These are phyloP conservation scores for Diaperis boleti DNA, from an alignment of 2,888 invertebrate species.

Conservation along the genomic window DNA sequence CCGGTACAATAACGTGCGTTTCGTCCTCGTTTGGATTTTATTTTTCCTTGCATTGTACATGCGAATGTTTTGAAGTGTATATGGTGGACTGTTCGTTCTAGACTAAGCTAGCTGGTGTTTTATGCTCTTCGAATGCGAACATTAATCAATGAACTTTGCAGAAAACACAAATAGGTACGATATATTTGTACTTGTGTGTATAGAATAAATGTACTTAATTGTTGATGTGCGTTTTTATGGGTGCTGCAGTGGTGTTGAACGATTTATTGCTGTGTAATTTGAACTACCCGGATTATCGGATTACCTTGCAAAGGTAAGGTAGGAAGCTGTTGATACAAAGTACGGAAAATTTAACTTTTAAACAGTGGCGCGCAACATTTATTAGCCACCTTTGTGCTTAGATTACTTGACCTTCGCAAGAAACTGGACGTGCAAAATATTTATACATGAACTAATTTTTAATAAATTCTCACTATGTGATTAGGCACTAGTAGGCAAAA, in stretches of 20 bases:
- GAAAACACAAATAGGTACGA: neutral
- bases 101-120: neutral
- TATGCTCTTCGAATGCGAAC: neutral
- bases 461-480: too few relatives aligned
- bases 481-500: too few relatives aligned
- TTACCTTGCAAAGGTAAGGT: slow-evolving; percentile 27
- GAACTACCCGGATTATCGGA: slow-evolving; percentile 13
- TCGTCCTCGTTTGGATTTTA: neutral
- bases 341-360: neutral
- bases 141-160: neutral
- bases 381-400: too few relatives aligned
- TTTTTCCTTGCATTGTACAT: neutral
- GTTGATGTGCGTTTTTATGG: slow-evolving; percentile 6
- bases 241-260: slow-evolving; percentile 25
- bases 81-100: neutral
- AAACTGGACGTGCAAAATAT: too few relatives aligned
- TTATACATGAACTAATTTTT: too few relatives aligned
- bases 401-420: too few relatives aligned
- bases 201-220: slow-evolving; percentile 18
- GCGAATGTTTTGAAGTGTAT: neutral
- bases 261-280: slow-evolving; percentile 25
- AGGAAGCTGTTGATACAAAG: neutral
- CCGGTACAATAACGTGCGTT: neutral
- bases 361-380: too few relatives aligned
- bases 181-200: too few relatives aligned